Conservation (phyloP, 2,113 vertebrate species). For the Climacteris rufus region DNA sequence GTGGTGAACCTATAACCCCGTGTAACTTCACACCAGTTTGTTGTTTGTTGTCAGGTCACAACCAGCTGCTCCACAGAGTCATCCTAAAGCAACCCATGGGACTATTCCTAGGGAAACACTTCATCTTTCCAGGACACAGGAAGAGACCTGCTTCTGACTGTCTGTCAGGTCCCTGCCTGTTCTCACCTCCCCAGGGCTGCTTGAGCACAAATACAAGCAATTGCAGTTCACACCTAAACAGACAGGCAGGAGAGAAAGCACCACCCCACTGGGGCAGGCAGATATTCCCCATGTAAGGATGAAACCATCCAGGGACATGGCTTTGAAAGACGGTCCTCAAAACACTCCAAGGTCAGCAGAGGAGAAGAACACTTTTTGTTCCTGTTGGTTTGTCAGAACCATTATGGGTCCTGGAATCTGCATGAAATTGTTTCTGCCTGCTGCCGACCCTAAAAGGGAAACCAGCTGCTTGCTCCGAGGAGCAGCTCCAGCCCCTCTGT, state of each 20-base stretch:
- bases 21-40: conserved; percentile 1
- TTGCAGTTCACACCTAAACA: not conserved
- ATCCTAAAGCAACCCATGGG: not conserved
- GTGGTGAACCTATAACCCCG: not conserved
- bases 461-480: conserved; percentile 4
- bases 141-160: not conserved
- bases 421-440: not conserved
- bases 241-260: not conserved
- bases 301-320: not conserved
- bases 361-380: conserved; percentile 25
- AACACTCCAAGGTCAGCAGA: conserved; percentile 22
- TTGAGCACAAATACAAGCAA: not conserved
- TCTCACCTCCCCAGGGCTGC: not conserved
- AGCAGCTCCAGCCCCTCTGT: not conserved
- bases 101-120: conserved; percentile 25
- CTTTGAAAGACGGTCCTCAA: conserved; percentile 2
- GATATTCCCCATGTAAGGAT: conserved; percentile 28
- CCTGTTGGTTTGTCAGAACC: conserved; percentile 32
- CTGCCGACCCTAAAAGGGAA: conserved; percentile 36
- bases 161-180: not conserved
- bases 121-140: not conserved
- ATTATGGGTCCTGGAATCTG: conserved; percentile 44
- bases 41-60: not conserved
- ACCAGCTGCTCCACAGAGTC: conserved; percentile 7
- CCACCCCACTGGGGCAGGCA: not conserved